Conservation (phyloP, 2,113 vertebrate genomes). For the Physeter macrocephalus region DNA sequence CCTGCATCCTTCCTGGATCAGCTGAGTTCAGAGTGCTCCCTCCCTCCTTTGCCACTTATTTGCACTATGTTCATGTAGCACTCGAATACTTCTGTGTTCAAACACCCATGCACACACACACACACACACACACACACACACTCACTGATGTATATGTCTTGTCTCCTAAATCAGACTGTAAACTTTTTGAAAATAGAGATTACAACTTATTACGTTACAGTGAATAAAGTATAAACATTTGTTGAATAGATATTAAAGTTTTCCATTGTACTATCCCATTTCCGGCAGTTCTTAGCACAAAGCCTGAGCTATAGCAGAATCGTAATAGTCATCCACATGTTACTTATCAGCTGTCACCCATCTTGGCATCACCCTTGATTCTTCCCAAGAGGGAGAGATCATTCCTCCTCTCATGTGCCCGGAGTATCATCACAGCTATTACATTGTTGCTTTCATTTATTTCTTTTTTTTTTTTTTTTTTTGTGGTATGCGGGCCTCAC, state of each 20-base stretch:
- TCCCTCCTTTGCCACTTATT: not conserved
- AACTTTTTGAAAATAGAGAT: not conserved
- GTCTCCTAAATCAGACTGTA: not conserved
- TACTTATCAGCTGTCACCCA: not conserved
- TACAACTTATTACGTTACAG: not conserved
- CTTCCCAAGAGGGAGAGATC: not conserved
- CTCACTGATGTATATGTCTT: not conserved
- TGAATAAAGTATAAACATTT: not conserved
- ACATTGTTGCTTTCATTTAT: not conserved
- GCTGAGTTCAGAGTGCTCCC: not conserved
- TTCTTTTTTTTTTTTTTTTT: no score
- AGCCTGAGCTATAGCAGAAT: not conserved
- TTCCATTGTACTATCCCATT: not conserved
- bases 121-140: not conserved
- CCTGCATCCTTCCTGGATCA: not conserved
- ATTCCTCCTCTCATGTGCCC: not conserved
- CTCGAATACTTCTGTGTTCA: not conserved
- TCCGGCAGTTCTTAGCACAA: not conserved
- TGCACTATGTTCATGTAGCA: not conserved
- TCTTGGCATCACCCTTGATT: not conserved
- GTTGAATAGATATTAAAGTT: not conserved
- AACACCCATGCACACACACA: not conserved
- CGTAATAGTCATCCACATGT: no score
- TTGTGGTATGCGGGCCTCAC: no score
- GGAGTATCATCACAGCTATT: not conserved